These are phyloP conservation scores for Glaucomys volans DNA, from an alignment of 2,113 vertebrate genomes.

Conservation along the genomic window DNA sequence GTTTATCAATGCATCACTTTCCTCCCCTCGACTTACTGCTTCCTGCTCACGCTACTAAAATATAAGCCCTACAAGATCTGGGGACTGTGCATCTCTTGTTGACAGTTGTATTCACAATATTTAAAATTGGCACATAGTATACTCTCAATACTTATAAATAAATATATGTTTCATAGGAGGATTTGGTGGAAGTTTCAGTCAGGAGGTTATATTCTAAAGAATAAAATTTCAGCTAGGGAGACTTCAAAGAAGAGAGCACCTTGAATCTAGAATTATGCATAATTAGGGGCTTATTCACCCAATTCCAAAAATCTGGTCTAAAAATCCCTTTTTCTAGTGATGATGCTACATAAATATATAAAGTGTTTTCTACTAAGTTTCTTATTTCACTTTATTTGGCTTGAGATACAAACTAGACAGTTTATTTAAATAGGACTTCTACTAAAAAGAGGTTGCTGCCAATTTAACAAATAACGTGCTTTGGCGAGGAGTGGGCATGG, in stretches of 20 bases:
- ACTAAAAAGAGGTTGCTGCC: background rate
- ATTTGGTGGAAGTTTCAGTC: background rate
- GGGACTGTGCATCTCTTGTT: background rate
- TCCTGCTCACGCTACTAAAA: background rate
- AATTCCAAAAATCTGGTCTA: background rate
- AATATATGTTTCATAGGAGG: background rate
- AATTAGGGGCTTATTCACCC: background rate
- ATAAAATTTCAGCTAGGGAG: background rate
- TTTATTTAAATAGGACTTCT: background rate
- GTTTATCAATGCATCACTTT: background rate
- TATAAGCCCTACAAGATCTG: background rate
- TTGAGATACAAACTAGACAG: background rate
- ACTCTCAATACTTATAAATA: background rate
- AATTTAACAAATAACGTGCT: background rate
- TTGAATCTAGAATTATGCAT: background rate
- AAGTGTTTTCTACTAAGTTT: background rate
- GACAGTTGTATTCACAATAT: background rate
- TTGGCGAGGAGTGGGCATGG: too few species aligned
- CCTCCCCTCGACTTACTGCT: background rate
- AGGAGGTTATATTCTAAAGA: slow-evolving; percentile 51
- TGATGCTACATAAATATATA: background rate
- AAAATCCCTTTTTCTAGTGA: slow-evolving; percentile 7
- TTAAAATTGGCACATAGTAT: background rate
- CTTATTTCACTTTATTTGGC: slow-evolving; percentile 26
- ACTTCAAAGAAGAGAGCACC: background rate